Percentiles rank a stretch among this genome's conserved stretches.
phyloP scores from a whole-genome alignment of 2,797 vertebrate genomes.

The Lepilemur septentrionalis region DNA sequence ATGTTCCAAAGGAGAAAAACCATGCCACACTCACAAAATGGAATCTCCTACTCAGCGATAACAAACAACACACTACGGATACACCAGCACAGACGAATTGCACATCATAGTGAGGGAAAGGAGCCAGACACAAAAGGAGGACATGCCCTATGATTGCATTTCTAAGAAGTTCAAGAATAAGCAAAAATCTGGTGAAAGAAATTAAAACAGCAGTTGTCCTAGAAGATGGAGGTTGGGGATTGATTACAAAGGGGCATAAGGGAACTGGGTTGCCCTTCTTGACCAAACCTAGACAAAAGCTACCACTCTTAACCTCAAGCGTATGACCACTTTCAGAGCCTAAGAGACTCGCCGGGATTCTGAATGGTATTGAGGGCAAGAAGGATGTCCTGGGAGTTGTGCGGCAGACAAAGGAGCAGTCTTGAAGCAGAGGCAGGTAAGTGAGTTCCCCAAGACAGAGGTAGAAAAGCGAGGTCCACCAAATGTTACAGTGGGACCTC shows the following conservation, averaged over 20 bases:
- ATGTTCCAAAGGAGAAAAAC: background rate
- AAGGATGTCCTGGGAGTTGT: too few relatives aligned
- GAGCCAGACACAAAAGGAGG: background rate
- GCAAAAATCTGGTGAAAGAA: background rate
- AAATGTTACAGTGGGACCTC: too few relatives aligned
- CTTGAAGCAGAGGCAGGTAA: too few relatives aligned
- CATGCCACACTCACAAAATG: background rate
- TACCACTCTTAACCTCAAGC: too few relatives aligned
- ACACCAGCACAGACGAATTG: background rate
- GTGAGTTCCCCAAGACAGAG: too few relatives aligned
- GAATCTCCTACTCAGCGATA: background rate
- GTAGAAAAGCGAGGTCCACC: too few relatives aligned
- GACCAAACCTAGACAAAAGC: too few relatives aligned
- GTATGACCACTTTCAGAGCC: too few relatives aligned
- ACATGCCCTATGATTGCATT: background rate
- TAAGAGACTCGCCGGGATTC: too few relatives aligned
- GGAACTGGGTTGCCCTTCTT: background rate
- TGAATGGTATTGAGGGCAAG: too few relatives aligned
- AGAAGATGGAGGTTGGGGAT: background rate
- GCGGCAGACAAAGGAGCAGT: too few relatives aligned
- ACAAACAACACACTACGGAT: background rate
- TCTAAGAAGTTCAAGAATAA: background rate
- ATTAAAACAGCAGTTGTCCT: background rate
- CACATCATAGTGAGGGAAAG: background rate
- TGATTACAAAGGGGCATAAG: background rate